A percentile compares a stretch with the other conserved stretches of the same genome.
Evolutionary conservation across 2,113 vertebrate species (phyloP).

Genomic region (Aegithalos caudatus): DNA sequence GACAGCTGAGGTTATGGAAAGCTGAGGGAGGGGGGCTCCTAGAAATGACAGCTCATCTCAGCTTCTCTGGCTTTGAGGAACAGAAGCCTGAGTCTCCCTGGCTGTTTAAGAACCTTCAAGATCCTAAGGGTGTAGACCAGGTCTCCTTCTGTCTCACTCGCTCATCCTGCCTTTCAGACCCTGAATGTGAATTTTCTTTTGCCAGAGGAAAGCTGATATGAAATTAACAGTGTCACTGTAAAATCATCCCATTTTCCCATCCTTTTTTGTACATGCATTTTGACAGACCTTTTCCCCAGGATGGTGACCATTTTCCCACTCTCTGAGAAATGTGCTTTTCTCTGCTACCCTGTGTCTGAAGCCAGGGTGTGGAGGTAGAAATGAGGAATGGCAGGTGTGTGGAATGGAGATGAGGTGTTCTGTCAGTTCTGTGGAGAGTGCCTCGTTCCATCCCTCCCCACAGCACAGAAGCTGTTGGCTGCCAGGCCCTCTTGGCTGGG

Average conservation of each 20-base stretch:
- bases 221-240: not conserved
- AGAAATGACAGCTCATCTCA: not conserved
- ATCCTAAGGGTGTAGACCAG: not conserved
- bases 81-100: not conserved
- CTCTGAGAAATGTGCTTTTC: not conserved
- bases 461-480: rapidly evolving
- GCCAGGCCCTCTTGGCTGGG: not conserved
- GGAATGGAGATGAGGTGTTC: not conserved
- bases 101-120: not conserved
- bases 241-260: rapidly evolving
- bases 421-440: not conserved
- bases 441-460: not conserved
- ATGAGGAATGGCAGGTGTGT: not conserved
- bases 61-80: not conserved
- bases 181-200: not conserved
- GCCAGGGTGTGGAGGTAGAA: not conserved
- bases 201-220: not conserved
- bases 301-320: not conserved
- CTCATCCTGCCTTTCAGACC: not conserved
- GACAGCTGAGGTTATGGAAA: not conserved
- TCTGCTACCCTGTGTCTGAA: not conserved
- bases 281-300: not conserved
- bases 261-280: rapidly evolving
- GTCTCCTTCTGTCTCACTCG: not conserved
- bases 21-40: not conserved